These are phyloP conservation scores for Chironomus tepperi DNA, from an alignment of 1,140 invertebrate species.

Conservation along the genomic window DNA sequence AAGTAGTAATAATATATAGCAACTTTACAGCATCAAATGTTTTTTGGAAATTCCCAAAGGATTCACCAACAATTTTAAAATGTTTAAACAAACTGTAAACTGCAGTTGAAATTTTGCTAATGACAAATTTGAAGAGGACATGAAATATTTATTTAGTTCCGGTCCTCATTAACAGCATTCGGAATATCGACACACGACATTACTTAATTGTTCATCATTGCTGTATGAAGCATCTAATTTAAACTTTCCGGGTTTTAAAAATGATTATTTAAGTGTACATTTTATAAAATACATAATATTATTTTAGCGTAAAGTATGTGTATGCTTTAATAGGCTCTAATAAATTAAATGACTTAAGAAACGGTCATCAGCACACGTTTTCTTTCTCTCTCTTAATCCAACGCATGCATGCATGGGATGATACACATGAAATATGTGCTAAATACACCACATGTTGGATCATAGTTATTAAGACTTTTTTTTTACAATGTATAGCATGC, in stretches of 20 bases:
- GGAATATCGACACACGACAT: too few species aligned
- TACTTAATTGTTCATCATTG: too few species aligned
- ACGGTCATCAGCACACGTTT: slow-evolving; percentile 5
- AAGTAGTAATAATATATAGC: too few species aligned
- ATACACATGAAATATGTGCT: slow-evolving; percentile 7
- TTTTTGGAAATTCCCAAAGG: too few species aligned
- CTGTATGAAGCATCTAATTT: background rate
- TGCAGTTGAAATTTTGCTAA: background rate
- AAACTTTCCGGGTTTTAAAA: background rate
- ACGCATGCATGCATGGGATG: background rate
- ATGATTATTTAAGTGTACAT: background rate
- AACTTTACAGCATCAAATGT: too few species aligned
- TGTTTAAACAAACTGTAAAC: background rate
- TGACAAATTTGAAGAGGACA: background rate
- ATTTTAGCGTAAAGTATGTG: too few species aligned
- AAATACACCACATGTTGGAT: background rate
- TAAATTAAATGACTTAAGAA: background rate
- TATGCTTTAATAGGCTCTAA: background rate
- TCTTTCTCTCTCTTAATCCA: background rate
- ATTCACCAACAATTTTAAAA: too few species aligned
- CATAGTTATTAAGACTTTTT: background rate
- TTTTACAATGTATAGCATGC: background rate
- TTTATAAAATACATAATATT: too few species aligned
- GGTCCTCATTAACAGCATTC: background rate
- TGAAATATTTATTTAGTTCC: background rate